These are phyloP conservation scores for Thunnus thynnus DNA, from an alignment of 2,113 vertebrate genomes.

Conservation along the genomic window DNA sequence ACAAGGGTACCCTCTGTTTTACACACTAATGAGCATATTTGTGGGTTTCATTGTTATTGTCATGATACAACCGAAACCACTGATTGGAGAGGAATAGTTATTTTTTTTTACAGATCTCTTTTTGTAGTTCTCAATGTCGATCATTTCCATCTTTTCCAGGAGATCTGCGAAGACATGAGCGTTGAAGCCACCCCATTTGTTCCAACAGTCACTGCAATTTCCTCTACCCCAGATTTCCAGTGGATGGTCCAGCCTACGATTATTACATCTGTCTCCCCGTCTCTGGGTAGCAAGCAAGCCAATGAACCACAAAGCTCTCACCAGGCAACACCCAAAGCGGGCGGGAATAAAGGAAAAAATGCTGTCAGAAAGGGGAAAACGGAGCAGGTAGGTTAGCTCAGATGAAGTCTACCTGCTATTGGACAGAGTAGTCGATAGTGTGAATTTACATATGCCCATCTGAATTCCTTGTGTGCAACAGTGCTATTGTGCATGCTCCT, in stretches of 20 bases:
- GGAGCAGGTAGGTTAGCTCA: conserved; percentile 89
- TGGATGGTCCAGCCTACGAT: conserved; percentile 95
- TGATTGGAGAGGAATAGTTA: neutral
- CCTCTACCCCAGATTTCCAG: conserved; percentile 93
- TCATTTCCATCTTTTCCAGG: conserved; percentile 81
- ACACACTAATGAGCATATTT: conserved; percentile 1
- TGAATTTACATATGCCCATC: conserved; percentile 56
- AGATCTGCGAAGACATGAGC: conserved; percentile 86
- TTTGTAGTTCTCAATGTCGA: conserved; percentile 1
- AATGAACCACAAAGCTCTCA: conserved; percentile 84
- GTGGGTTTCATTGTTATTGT: neutral
- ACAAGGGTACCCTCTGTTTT: conserved; percentile 32
- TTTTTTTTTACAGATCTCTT: neutral
- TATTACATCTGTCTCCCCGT: conserved; percentile 91
- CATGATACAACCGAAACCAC: neutral
- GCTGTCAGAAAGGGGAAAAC: conserved; percentile 91
- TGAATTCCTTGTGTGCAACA: conserved; percentile 62
- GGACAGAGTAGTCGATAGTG: conserved; percentile 45
- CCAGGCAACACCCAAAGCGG: conserved; percentile 84
- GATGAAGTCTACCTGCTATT: conserved; percentile 58
- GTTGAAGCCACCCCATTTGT: conserved; percentile 88
- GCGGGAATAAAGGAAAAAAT: conserved; percentile 89
- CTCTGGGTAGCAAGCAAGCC: conserved; percentile 88
- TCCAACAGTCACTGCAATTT: conserved; percentile 94
- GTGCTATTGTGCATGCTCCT: conserved; percentile 64